Percentiles rank a stretch among this genome's conserved stretches.
Evolutionary conservation across 2,888 invertebrate species (phyloP).

Genomic region (Marronus borbonicus): DNA sequence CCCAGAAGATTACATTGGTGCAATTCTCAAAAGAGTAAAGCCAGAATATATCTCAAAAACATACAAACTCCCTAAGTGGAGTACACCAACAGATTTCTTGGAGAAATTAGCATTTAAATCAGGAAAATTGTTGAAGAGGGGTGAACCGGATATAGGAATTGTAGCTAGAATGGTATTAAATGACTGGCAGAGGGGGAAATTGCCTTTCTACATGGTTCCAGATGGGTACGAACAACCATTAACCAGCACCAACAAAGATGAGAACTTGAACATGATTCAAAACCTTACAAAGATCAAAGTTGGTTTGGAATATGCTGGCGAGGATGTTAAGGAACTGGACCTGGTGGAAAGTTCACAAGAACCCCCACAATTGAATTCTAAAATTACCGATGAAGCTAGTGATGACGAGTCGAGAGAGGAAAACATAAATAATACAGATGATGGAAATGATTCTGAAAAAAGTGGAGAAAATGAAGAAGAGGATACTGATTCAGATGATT

Average conservation of each 20-base stretch:
- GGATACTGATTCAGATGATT: conserved; percentile 63
- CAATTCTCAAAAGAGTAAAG: conserved; percentile 89
- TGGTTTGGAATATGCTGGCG: conserved; percentile 69
- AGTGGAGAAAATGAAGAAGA: background rate
- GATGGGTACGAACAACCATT: conserved; percentile 84
- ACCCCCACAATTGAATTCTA: background rate
- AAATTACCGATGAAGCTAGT: conserved; percentile 67
- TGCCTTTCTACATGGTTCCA: conserved; percentile 95
- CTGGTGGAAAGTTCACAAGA: conserved; percentile 60
- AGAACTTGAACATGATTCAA: conserved; percentile 78
- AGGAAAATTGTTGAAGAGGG: conserved; percentile 95
- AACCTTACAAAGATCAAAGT: conserved; percentile 88
- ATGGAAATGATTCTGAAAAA: conserved; percentile 37
- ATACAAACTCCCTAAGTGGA: conserved; percentile 90
- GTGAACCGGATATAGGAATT: conserved; percentile 94
- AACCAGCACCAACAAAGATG: conserved; percentile 66
- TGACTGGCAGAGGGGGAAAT: conserved; percentile 98
- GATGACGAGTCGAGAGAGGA: background rate
- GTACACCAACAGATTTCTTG: conserved; percentile 87
- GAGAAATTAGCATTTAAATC: conserved; percentile 89
- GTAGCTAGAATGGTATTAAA: conserved; percentile 96
- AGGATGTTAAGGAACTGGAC: conserved; percentile 76
- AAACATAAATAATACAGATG: conserved; percentile 51
- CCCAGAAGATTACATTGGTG: conserved; percentile 95
- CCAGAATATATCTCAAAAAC: conserved; percentile 92